phyloP scores from a whole-genome alignment of 2,888 invertebrate species.

The Lottia gigantea region DNA sequence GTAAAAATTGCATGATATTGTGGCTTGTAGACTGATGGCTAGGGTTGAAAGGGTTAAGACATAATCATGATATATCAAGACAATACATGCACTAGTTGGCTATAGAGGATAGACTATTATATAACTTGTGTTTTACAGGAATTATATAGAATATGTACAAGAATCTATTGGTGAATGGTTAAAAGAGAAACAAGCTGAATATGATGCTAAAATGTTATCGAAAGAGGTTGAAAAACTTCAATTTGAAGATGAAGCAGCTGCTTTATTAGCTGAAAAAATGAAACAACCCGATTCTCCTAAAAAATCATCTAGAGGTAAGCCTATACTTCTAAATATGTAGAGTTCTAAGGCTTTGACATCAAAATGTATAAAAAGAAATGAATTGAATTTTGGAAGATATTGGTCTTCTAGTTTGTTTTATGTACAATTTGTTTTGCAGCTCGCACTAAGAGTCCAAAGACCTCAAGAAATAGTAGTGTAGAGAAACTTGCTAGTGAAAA shows the following conservation, averaged over 20 bases:
- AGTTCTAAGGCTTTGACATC: too few relatives aligned
- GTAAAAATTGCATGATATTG: too few relatives aligned
- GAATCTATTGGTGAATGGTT: constrained; percentile 63
- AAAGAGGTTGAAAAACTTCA: constrained; percentile 60
- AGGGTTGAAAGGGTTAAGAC: too few relatives aligned
- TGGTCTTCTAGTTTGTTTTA: too few relatives aligned
- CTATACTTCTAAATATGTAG: too few relatives aligned
- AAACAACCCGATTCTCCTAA: constrained; percentile 2
- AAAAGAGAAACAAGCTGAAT: constrained; percentile 64
- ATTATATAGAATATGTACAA: constrained; percentile 65
- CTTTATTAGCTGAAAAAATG: constrained; percentile 40
- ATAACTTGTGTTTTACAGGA: constrained; percentile 41
- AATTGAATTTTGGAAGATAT: too few relatives aligned
- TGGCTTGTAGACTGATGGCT: too few relatives aligned
- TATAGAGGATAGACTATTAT: too few relatives aligned
- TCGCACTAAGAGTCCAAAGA: constrained; percentile 53
- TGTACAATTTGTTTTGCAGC: constrained; percentile 18
- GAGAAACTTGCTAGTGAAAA: constrained; percentile 43
- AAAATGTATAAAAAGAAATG: too few relatives aligned
- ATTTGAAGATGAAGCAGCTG: constrained; percentile 55
- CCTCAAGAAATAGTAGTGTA: constrained; percentile 50
- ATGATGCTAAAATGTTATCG: constrained; percentile 60
- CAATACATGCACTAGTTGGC: too few relatives aligned
- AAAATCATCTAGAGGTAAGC: neutral
- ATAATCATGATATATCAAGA: too few relatives aligned